Conservation (phyloP, 2,113 vertebrate species). For the Paramormyrops kingsleyae region DNA sequence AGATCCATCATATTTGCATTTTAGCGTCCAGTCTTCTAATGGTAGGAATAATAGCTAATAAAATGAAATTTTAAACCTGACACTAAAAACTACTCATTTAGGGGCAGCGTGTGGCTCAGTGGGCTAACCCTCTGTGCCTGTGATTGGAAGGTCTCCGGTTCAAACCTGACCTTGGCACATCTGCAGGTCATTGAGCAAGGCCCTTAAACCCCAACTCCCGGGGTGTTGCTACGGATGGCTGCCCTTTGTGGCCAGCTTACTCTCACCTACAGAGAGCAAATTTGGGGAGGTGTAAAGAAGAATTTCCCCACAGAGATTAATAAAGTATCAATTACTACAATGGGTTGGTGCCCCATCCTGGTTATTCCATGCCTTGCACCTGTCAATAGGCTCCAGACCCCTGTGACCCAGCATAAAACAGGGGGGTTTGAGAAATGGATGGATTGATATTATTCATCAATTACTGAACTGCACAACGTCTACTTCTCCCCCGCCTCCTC, state of each 20-base stretch:
- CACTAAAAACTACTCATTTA: background rate
- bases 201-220: too few relatives aligned
- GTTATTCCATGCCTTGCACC: background rate
- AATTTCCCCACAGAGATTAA: too few relatives aligned
- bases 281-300: too few relatives aligned
- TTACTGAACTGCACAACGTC: background rate
- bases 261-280: too few relatives aligned
- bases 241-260: too few relatives aligned
- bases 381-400: background rate
- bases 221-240: too few relatives aligned
- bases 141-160: too few relatives aligned
- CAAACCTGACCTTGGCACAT: too few relatives aligned
- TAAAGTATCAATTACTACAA: background rate
- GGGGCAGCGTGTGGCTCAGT: too few relatives aligned
- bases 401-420: background rate
- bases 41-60: background rate
- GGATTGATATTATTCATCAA: background rate
- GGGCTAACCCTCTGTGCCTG: too few relatives aligned
- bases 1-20: background rate
- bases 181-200: too few relatives aligned
- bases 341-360: background rate
- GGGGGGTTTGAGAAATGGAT: background rate
- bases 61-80: background rate
- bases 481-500: background rate
- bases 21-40: background rate